phyloP scores from a whole-genome alignment of 1,140 invertebrate species.

The Trichonephila clavata region DNA sequence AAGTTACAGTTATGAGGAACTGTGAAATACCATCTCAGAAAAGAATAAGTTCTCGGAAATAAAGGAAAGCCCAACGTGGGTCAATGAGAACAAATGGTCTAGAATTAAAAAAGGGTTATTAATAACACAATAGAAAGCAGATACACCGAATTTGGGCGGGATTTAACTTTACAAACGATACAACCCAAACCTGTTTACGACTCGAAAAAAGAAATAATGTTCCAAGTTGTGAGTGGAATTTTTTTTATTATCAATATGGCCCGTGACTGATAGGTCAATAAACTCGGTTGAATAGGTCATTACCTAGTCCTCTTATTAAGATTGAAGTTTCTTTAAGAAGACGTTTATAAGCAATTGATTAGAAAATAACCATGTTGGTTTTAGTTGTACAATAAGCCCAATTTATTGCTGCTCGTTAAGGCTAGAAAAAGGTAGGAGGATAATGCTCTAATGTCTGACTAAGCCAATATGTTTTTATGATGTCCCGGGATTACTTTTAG shows the following conservation, averaged over 20 bases:
- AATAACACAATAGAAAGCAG: background rate
- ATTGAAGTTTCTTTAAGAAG: background rate
- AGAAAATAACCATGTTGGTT: background rate
- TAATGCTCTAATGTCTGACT: background rate
- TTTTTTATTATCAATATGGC: constrained; percentile 20
- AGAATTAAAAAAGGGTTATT: constrained; percentile 7
- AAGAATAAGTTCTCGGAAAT: background rate
- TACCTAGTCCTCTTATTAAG: constrained; percentile 29
- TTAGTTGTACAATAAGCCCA: background rate
- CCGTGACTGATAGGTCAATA: constrained; percentile 63
- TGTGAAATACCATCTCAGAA: no score
- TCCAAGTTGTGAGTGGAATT: background rate
- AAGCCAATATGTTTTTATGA: background rate
- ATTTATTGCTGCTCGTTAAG: background rate
- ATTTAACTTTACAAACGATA: background rate
- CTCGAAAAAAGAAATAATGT: background rate
- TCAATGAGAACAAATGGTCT: background rate
- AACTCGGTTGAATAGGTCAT: constrained; percentile 58
- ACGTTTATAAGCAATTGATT: constrained; percentile 31
- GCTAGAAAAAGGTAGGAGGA: background rate
- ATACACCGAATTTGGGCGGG: background rate
- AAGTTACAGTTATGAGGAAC: no score
- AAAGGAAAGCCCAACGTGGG: background rate
- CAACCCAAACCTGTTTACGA: constrained; percentile 31
- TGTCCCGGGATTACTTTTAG: background rate